Base-by-base conservation (phyloP, 2,888 invertebrate genomes). In the Machimus atricapillus region DNA sequence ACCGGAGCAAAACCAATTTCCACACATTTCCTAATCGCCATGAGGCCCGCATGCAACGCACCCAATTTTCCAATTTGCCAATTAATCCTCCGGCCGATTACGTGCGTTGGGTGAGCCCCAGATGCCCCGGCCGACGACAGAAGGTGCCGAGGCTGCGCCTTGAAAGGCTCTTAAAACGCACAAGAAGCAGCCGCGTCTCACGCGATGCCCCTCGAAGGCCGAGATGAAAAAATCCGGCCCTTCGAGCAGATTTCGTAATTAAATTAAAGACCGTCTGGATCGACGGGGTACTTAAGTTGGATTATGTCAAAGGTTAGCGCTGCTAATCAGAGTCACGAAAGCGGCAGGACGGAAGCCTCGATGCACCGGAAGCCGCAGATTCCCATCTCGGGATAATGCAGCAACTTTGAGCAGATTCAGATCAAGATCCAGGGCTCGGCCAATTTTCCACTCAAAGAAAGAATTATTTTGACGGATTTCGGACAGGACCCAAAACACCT, bases 51-150 rank as follows among this genome's bases (percentile, higher is more conserved):
- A 58, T 82, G 82, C 82, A 58, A 34, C 34, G 66, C 58, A 58
- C 19, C 82, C 82, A 82, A 82, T 82, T 82, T 82, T 82, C 82
- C 82, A 82, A 82, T 82, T 82, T 82, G 82, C 82, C 82, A 82
- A 82, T 82, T 82, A 82, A 82, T 58, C 56, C 31, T 12, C 31
- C 37, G 34, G 52, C 2, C 82, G 37, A 19, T 58, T 81, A 81
- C 43, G 56, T 31, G 52, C 56, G n/a, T 31, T 56, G 76, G 31
- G 56, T 14, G 52, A 9, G 37, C 43, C 56, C 81, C 81, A 81
- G 81, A 81, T 81, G 81, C 56, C 9, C 31, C 7, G 82, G n/a
- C 9, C 52, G n/a, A 58, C 37, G 58, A 34, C 82, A 82, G 58
- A 82, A 82, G 82, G 82, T 66, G 56, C 78, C 23, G 23, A 43